Conservation (phyloP, 2,888 invertebrate species). For the Scotopteryx bipunctaria region DNA sequence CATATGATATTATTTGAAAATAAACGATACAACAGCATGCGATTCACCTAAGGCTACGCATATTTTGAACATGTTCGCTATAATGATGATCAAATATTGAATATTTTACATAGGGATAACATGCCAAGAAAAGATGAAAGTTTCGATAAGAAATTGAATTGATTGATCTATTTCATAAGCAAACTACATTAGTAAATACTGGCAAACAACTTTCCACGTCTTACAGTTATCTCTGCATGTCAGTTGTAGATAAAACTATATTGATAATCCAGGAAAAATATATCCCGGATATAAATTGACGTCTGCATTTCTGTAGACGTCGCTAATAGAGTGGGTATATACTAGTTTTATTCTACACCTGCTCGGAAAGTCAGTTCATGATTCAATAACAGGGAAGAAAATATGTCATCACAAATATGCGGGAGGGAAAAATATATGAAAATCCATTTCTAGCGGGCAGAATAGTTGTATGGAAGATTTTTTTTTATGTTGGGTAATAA, state of each 20-base stretch:
- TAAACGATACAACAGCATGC: constrained; percentile 33
- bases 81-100: constrained; percentile 8
- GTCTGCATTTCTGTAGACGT: constrained; percentile 28
- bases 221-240: constrained; percentile 34
- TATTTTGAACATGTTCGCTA: constrained; percentile 11
- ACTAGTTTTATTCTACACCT: constrained; percentile 16
- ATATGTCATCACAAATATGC: no score
- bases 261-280: constrained; percentile 42
- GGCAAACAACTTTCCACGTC: constrained; percentile 19
- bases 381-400: no score
- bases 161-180: constrained; percentile 24
- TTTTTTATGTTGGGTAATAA: no score
- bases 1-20: constrained; percentile 29
- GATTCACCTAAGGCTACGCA: constrained; percentile 16
- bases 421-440: no score
- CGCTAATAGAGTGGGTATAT: constrained; percentile 10
- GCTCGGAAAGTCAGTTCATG: no score
- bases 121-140: constrained; percentile 19
- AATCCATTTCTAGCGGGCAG: no score
- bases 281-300: constrained; percentile 38
- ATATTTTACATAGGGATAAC: constrained; percentile 3
- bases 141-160: constrained; percentile 16
- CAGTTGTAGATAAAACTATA: constrained; percentile 42
- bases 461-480: no score
- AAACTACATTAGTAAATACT: constrained; percentile 16